Evolutionary conservation across 2,888 invertebrate species (phyloP).

Genomic region (Melangyna quadrimaculata): DNA sequence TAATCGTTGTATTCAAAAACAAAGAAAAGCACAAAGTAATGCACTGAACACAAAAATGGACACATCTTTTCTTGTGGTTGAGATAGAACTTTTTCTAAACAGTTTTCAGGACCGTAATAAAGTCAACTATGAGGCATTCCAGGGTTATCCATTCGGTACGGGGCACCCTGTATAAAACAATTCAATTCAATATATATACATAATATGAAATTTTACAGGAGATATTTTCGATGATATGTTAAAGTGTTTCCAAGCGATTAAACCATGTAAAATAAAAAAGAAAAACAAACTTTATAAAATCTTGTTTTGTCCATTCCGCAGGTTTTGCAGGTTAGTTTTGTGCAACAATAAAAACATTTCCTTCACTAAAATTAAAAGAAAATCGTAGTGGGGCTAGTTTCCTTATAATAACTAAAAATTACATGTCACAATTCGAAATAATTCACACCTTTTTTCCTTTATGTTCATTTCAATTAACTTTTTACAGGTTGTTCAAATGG

Average conservation of each 20-base stretch:
- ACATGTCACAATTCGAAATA: conserved; percentile 1
- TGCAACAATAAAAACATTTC: conserved; percentile 22
- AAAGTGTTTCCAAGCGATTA: conserved; percentile 72
- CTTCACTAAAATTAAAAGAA: not conserved
- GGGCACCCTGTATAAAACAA: too few species aligned
- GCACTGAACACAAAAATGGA: too few species aligned
- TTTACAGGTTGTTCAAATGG: conserved; percentile 81
- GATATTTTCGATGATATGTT: conserved; percentile 68
- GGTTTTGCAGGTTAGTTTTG: conserved; percentile 77
- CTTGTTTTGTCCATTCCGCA: conserved; percentile 76
- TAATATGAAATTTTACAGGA: conserved; percentile 68
- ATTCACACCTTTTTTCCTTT: not conserved
- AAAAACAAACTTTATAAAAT: conserved; percentile 73
- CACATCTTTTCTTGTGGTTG: too few species aligned
- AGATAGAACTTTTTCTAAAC: too few species aligned
- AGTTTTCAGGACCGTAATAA: too few species aligned
- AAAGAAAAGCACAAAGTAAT: too few species aligned
- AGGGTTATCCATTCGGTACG: too few species aligned
- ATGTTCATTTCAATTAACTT: conserved; percentile 55
- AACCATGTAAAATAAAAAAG: conserved; percentile 73
- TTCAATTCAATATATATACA: conserved; percentile 48
- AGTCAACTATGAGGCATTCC: too few species aligned
- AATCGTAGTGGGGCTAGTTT: conserved; percentile 42
- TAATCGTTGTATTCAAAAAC: too few species aligned
- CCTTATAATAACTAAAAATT: not conserved